Percentiles rank a stretch among this genome's conserved stretches.
These are phyloP conservation scores for Cyprinodon variegatus DNA, from an alignment of 2,113 vertebrate species.

Conservation along the genomic window DNA sequence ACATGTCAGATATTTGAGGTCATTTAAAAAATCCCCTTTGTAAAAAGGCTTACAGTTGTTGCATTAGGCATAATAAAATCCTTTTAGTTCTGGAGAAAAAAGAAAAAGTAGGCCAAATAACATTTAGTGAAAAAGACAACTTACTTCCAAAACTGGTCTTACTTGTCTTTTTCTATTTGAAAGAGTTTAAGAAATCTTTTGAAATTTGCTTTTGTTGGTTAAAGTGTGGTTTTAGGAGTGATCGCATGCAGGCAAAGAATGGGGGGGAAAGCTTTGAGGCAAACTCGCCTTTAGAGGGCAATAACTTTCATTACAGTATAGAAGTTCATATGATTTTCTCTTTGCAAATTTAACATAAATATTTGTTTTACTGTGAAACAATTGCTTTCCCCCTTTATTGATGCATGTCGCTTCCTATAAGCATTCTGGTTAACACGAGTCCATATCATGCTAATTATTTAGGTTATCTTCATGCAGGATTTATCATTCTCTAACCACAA, in stretches of 20 bases:
- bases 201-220: too few species aligned
- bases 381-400: neutral
- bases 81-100: slow-evolving; percentile 43
- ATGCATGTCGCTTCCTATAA: neutral
- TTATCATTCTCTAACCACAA: too few species aligned
- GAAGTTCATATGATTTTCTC: neutral
- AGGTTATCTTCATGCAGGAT: too few species aligned
- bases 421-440: too few species aligned
- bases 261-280: too few species aligned
- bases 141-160: neutral
- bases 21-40: neutral
- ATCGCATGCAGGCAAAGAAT: too few species aligned
- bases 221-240: too few species aligned
- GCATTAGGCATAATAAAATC: slow-evolving; percentile 28
- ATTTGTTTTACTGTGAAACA: neutral
- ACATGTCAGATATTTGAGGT: neutral
- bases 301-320: neutral
- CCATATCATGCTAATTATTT: too few species aligned
- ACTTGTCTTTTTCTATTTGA: neutral
- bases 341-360: neutral
- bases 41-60: slow-evolving; percentile 33
- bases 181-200: neutral
- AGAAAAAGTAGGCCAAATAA: slow-evolving; percentile 29
- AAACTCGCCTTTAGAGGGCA: too few species aligned
- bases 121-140: neutral